Percentiles rank a stretch among this genome's conserved stretches.
These are phyloP conservation scores for Spermophilus dauricus DNA, from an alignment of 2,113 vertebrate species.

Conservation along the genomic window DNA sequence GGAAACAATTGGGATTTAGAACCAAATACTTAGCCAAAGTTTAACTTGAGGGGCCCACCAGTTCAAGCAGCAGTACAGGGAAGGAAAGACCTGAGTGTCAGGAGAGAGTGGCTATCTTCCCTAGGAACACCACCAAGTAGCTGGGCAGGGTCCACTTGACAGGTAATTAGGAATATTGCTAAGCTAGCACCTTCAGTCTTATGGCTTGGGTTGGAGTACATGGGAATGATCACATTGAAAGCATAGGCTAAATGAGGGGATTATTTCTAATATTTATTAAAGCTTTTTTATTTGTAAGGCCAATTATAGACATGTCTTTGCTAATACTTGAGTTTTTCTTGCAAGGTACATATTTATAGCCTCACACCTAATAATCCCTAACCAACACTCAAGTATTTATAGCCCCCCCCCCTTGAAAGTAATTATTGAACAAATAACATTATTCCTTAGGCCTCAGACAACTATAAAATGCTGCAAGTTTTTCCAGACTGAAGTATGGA, in stretches of 20 bases:
- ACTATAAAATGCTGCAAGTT: neutral
- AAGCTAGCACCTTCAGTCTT: neutral
- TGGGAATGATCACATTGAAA: conserved; percentile 20
- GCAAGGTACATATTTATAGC: neutral
- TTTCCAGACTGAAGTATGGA: neutral
- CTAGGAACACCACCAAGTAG: neutral
- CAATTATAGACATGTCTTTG: neutral
- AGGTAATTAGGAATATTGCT: neutral
- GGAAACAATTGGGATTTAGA: neutral
- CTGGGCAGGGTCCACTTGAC: neutral
- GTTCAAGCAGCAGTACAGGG: neutral
- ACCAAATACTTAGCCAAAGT: neutral
- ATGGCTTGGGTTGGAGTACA: neutral
- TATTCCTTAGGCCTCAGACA: neutral
- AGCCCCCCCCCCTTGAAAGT: neutral
- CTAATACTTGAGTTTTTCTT: conserved; percentile 37
- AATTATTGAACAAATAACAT: conserved; percentile 37
- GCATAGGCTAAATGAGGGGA: conserved; percentile 1
- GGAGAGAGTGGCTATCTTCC: neutral
- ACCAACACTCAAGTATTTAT: conserved; percentile 26
- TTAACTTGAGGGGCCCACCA: neutral
- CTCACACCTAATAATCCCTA: neutral
- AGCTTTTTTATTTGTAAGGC: neutral
- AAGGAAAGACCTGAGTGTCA: neutral
- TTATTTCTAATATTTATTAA: conserved; percentile 36